Base-by-base conservation (phyloP, 2,113 vertebrate genomes). In the Carassius gibelio region DNA sequence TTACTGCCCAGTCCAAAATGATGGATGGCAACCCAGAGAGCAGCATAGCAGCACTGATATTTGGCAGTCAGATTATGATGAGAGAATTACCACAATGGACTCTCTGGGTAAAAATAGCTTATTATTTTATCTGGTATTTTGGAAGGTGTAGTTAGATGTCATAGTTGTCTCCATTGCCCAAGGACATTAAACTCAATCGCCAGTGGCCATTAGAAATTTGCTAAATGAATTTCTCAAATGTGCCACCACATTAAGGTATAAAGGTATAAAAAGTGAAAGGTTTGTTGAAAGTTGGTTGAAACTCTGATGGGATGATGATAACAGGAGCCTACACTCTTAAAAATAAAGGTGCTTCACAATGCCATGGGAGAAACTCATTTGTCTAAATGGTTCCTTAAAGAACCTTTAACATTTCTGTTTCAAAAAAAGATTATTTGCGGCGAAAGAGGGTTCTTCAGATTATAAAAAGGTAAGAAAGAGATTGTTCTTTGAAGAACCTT, bases 61-160 rank as follows among this genome's bases (percentile, higher is more conserved):
- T 86, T 62, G 81, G 87, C 84, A 88, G 87, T 86, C 68, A 42
- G 68, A 55, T 82, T 80, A 64, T 88, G 84, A 86, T 85, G 82
- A 82, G 79, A 86, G 84, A 86, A 82, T 69, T 83, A 85, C 84
- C 64, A 52, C 85, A 81, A 75, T 48, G 52, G 68, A 72, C 79
- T 79, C 74, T 34, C 9, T 23, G 66, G 78, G 52, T 55, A 55
- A 80, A 83, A 86, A 79, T 66, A 88, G 84, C 68, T 59, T 61
- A 3, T 80, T 38, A 61, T 61, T 78, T 52, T 26, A 42, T 61
- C 55, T 6, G 19, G n/a, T 38, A 34, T 76, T 76, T 76, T 42
- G 42, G 7, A 8, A 42, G 42, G 42, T 42, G 42, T 42, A 17
- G 15, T 55, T 78, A 62, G n/a, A 62, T 61, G 55, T 78, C 75